A percentile compares a stretch with the other conserved stretches of the same genome.
Evolutionary conservation across 2,888 invertebrate species (phyloP).

Genomic region (Meteorus cinctellus): DNA sequence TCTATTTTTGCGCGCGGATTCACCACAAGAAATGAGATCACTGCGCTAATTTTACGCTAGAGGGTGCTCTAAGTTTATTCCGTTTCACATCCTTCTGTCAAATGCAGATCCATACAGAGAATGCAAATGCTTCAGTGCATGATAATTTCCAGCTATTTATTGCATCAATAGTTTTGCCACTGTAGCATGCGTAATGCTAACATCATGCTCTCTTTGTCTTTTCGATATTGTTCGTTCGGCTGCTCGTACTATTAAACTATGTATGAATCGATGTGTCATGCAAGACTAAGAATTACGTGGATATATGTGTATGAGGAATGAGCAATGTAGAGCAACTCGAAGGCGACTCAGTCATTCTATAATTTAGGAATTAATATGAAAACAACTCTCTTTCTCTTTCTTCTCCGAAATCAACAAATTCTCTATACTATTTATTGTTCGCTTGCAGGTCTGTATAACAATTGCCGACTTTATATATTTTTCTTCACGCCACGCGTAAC

Average conservation of each 20-base stretch:
- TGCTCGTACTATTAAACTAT: conserved; percentile 29
- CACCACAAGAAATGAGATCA: conserved; percentile 66
- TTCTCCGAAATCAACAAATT: neutral
- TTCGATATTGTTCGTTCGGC: neutral
- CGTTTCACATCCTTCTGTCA: neutral
- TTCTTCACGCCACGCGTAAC: neutral
- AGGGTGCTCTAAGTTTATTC: neutral
- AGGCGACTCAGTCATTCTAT: too few relatives aligned
- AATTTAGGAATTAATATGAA: too few relatives aligned
- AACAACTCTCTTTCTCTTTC: too few relatives aligned
- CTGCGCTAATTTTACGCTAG: conserved; percentile 64
- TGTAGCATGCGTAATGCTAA: conserved; percentile 8
- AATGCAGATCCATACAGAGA: neutral
- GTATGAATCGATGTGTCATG: conserved; percentile 33
- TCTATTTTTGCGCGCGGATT: conserved; percentile 65
- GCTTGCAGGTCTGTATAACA: neutral
- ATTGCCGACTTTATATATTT: neutral
- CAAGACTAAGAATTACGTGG: conserved; percentile 14
- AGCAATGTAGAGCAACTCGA: neutral
- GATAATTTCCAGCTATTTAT: neutral
- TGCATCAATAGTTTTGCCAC: neutral
- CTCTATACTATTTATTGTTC: too few relatives aligned
- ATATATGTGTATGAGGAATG: neutral
- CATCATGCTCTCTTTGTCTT: conserved; percentile 2
- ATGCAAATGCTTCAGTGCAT: neutral